Conservation (phyloP, 2,888 invertebrate species). For the Isoperla grammatica region DNA sequence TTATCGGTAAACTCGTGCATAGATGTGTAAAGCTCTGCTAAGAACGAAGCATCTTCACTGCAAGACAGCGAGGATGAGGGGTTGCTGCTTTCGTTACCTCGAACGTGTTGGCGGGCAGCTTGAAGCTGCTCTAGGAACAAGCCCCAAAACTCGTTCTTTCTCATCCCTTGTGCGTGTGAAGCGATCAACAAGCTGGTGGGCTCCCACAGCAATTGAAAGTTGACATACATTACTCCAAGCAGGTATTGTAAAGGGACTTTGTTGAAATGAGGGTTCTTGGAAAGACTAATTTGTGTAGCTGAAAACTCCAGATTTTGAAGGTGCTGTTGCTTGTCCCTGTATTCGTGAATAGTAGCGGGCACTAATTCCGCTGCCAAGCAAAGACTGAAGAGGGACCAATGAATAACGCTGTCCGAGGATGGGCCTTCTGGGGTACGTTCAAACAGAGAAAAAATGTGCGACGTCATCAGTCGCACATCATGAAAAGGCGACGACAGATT, state of each 20-base stretch:
- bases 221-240: constrained; percentile 75
- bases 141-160: constrained; percentile 64
- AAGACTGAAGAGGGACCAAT: constrained; percentile 52
- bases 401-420: constrained; percentile 38
- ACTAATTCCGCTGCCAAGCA: constrained; percentile 65
- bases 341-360: constrained; percentile 66
- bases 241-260: constrained; percentile 62
- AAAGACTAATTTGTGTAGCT: not conserved
- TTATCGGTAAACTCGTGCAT: constrained; percentile 48
- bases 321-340: constrained; percentile 68
- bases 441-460: constrained; percentile 68
- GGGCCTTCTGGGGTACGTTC: constrained; percentile 50
- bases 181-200: constrained; percentile 70
- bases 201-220: constrained; percentile 87
- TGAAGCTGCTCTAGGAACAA: constrained; percentile 57
- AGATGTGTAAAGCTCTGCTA: constrained; percentile 33
- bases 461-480: constrained; percentile 63
- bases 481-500: constrained; percentile 65
- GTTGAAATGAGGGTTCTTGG: constrained; percentile 5
- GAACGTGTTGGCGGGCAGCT: constrained; percentile 16
- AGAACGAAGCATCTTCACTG: constrained; percentile 39
- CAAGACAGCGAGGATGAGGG: not conserved
- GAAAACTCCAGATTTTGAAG: constrained; percentile 68
- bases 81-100: not conserved
- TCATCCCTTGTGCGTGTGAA: constrained; percentile 61